Conservation (phyloP, 2,888 invertebrate genomes). For the Clusia tigrina region DNA sequence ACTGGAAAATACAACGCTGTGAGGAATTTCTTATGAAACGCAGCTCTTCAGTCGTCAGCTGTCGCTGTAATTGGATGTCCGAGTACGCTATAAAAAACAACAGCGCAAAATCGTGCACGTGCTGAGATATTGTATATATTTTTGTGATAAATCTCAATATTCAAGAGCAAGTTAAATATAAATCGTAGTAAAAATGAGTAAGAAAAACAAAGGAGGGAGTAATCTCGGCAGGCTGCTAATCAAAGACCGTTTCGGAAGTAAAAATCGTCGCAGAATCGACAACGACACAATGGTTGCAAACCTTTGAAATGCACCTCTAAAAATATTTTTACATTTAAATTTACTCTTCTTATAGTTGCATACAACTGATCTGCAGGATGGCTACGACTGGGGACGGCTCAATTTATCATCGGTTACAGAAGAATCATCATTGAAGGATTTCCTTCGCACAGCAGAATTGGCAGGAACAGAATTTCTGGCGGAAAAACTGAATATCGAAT, state of each 20-base stretch:
- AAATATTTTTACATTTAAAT: slow-evolving; percentile 8
- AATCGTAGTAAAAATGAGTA: slow-evolving; percentile 70
- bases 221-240: slow-evolving; percentile 76
- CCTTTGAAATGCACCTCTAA: not conserved
- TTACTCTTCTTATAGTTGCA: slow-evolving; percentile 67
- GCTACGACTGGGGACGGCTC: slow-evolving; percentile 88
- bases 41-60: too few species aligned
- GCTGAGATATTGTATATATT: too few species aligned
- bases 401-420: slow-evolving; percentile 94
- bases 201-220: slow-evolving; percentile 70
- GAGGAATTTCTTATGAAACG: too few species aligned
- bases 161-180: not conserved
- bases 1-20: too few species aligned
- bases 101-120: not conserved
- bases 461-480: slow-evolving; percentile 94
- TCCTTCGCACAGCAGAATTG: slow-evolving; percentile 91
- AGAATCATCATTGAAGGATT: slow-evolving; percentile 95
- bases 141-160: too few species aligned
- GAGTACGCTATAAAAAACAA: not conserved
- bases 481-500: slow-evolving; percentile 85
- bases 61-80: too few species aligned
- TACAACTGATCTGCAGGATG: slow-evolving; percentile 88
- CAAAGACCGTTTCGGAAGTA: slow-evolving; percentile 76
- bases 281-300: slow-evolving; percentile 76
- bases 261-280: slow-evolving; percentile 70